A percentile compares a stretch with the other conserved stretches of the same genome.
phyloP scores from a whole-genome alignment of 2,113 vertebrate genomes.

The Amphiprion percula region DNA sequence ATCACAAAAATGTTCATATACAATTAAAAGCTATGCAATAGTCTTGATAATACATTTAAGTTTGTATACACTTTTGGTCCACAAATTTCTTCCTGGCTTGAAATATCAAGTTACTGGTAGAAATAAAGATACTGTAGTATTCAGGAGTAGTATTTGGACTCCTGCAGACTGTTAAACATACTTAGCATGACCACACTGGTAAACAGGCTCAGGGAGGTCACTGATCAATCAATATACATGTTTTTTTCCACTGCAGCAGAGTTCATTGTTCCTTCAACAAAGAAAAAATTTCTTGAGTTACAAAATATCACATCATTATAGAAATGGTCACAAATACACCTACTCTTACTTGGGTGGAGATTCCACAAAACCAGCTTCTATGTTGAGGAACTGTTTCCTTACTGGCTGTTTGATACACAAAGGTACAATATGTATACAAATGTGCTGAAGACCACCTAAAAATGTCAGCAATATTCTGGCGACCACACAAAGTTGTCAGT shows the following conservation, averaged over 20 bases:
- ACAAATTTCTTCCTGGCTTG: not conserved
- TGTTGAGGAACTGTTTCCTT: not conserved
- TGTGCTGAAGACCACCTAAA: not conserved
- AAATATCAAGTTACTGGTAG: not conserved
- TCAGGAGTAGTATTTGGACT: not conserved
- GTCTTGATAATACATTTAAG: not conserved
- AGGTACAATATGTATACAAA: not conserved
- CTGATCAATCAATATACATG: not conserved
- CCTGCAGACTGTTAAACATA: not conserved
- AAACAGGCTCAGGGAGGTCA: not conserved
- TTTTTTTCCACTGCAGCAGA: not conserved
- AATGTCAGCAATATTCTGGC: not conserved
- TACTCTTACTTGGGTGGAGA: too few relatives aligned
- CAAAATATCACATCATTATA: not conserved
- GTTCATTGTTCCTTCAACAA: constrained; percentile 7
- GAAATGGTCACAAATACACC: not conserved
- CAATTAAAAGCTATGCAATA: not conserved
- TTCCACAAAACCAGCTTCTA: not conserved
- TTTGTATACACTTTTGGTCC: too few relatives aligned
- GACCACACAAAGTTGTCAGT: not conserved
- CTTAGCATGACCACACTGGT: not conserved
- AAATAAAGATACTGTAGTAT: not conserved
- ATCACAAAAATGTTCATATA: too few relatives aligned
- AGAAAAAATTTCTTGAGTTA: not conserved
- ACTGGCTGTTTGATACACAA: not conserved